phyloP scores from a whole-genome alignment of 2,888 invertebrate species.

The Lysandra coridon region DNA sequence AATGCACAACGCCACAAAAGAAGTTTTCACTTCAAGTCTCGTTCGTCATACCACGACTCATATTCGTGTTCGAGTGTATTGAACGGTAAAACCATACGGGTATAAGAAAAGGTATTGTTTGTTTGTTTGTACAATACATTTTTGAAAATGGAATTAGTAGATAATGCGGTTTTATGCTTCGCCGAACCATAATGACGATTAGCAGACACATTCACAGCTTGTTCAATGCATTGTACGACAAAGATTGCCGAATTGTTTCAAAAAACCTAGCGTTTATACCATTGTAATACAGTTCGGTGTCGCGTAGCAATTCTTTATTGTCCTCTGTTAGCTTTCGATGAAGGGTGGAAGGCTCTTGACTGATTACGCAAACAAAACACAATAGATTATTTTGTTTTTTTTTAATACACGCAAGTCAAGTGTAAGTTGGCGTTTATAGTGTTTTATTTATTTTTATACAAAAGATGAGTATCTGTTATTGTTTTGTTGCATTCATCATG shows the following conservation, averaged over 20 bases:
- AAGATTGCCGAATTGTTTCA: constrained; percentile 38
- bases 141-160: constrained; percentile 49
- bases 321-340: constrained; percentile 31
- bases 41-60: background rate
- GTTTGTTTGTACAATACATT: constrained; percentile 20
- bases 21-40: background rate
- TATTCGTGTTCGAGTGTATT: background rate
- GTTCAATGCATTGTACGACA: constrained; percentile 42
- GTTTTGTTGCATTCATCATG: background rate
- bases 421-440: constrained; percentile 31
- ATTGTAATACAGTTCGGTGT: background rate
- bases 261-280: constrained; percentile 1
- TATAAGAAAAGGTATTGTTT: background rate
- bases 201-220: constrained; percentile 39
- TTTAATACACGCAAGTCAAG: constrained; percentile 31
- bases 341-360: constrained; percentile 33
- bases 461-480: background rate
- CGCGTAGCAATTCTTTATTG: background rate
- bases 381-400: constrained; percentile 33
- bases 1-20: background rate
- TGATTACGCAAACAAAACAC: constrained; percentile 32
- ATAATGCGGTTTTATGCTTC: constrained; percentile 65
- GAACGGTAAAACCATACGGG: background rate
- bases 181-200: constrained; percentile 42
- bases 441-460: constrained; percentile 12